phyloP scores from a whole-genome alignment of 2,797 vertebrate genomes.

The Bovichtus variegatus region DNA sequence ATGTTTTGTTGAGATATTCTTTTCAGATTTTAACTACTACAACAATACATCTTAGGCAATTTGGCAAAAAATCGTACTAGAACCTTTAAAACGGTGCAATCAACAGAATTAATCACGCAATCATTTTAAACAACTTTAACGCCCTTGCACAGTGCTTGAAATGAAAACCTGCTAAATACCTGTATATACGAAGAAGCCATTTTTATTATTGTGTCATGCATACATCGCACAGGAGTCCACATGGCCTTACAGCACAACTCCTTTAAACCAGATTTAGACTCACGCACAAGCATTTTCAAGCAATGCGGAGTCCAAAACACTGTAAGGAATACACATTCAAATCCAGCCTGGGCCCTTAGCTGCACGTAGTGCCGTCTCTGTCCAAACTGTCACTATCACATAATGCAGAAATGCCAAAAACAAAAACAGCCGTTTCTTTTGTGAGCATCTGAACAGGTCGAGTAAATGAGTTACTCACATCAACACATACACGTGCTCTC shows the following conservation, averaged over 20 bases:
- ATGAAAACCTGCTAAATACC: neutral
- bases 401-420: too few relatives aligned
- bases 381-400: too few relatives aligned
- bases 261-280: conserved; percentile 1
- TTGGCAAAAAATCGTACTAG: neutral
- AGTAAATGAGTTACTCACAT: too few relatives aligned
- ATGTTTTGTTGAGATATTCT: neutral
- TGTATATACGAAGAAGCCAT: neutral
- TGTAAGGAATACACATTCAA: too few relatives aligned
- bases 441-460: too few relatives aligned
- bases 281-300: neutral
- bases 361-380: too few relatives aligned
- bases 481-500: too few relatives aligned
- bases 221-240: neutral
- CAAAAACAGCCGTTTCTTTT: too few relatives aligned
- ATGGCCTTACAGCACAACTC: neutral
- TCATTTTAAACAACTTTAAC: neutral
- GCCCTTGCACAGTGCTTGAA: neutral
- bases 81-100: neutral
- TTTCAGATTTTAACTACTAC: neutral
- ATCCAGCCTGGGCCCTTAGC: too few relatives aligned
- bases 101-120: neutral
- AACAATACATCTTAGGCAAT: neutral
- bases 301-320: neutral
- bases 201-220: conserved; percentile 15